phyloP scores from a whole-genome alignment of 2,888 invertebrate genomes.

The Uropetala carovei region DNA sequence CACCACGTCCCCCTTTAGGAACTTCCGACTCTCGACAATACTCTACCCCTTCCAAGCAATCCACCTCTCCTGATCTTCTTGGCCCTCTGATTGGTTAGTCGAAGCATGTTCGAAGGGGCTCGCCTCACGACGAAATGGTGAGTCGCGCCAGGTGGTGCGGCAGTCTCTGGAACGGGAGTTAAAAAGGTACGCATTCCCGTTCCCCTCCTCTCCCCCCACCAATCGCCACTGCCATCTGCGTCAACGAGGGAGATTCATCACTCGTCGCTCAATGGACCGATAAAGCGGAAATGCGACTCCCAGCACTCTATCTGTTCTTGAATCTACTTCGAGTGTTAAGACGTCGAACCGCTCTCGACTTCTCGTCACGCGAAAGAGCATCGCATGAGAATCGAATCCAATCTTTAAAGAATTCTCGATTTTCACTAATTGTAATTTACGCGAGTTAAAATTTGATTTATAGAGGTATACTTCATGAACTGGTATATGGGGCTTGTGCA shows the following conservation, averaged over 20 bases:
- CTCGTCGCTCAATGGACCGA: background rate
- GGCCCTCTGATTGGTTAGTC: constrained; percentile 43
- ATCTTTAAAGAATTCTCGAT: no score
- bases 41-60: constrained; percentile 33
- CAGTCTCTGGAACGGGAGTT: background rate
- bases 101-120: constrained; percentile 11
- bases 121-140: constrained; percentile 55
- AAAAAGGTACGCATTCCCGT: background rate
- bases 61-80: constrained; percentile 61
- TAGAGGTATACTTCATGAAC: no score
- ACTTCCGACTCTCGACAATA: constrained; percentile 65
- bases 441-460: no score
- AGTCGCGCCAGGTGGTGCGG: constrained; percentile 52
- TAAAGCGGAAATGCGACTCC: background rate
- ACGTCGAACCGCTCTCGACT: no score
- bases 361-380: no score
- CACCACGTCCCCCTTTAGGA: constrained; percentile 65
- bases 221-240: background rate
- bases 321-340: no score
- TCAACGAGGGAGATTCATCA: background rate
- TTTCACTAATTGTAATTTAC: no score
- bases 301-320: background rate
- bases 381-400: no score
- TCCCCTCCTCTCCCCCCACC: background rate
- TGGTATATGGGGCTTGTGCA: no score